Evolutionary conservation across 2,888 invertebrate genomes (phyloP).

Genomic region (Diloba caeruleocephala): DNA sequence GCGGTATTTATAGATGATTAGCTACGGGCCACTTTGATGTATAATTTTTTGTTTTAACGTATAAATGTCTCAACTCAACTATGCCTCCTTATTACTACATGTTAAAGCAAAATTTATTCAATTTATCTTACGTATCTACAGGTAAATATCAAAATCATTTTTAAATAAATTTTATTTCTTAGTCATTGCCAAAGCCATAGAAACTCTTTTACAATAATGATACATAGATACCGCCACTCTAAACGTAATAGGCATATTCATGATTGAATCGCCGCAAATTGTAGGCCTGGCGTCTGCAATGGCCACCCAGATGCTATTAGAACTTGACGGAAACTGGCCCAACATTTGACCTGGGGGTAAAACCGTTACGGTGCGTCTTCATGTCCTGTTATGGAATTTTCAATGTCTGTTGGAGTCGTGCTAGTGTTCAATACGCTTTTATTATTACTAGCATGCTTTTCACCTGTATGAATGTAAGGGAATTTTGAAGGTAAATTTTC

Average conservation of each 20-base stretch:
- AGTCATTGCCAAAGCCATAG: no score
- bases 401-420: neutral
- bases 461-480: no score
- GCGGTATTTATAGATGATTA: no score
- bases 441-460: no score
- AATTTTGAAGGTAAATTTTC: no score
- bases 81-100: constrained; percentile 18
- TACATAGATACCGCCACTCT: constrained; percentile 10
- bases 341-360: constrained; percentile 59
- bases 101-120: constrained; percentile 30
- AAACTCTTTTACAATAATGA: no score
- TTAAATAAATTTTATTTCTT: constrained; percentile 35
- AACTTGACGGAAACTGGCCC: constrained; percentile 62
- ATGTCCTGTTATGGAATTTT: constrained; percentile 22
- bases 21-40: neutral
- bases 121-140: constrained; percentile 28
- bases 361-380: constrained; percentile 21
- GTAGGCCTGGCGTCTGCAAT: constrained; percentile 55
- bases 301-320: constrained; percentile 52
- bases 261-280: constrained; percentile 75
- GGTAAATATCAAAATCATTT: constrained; percentile 19
- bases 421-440: no score
- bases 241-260: constrained; percentile 50
- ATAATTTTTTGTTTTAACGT: no score
- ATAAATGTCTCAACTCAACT: no score